These are phyloP conservation scores for Novumbra hubbsi DNA, from an alignment of 2,797 vertebrate species.

Conservation along the genomic window DNA sequence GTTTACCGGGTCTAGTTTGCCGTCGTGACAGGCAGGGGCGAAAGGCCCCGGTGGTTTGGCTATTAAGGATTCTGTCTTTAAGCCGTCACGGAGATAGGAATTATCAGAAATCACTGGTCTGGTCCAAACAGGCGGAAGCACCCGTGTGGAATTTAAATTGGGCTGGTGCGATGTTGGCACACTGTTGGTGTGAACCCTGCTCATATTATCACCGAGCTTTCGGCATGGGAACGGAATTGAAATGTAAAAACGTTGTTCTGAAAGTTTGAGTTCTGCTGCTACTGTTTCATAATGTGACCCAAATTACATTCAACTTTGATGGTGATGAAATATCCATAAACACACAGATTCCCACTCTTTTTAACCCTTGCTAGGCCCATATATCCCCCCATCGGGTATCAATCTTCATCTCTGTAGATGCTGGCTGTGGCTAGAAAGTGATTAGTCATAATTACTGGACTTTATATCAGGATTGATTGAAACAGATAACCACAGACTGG, in stretches of 20 bases:
- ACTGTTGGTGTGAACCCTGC: not conserved
- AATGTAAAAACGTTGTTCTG: slow-evolving; percentile 24
- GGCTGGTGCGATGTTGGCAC: not conserved
- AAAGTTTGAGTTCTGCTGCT: not conserved
- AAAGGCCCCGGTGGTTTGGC: too few species aligned
- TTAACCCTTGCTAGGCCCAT: slow-evolving; percentile 45
- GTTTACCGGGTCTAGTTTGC: too few species aligned
- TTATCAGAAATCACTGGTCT: not conserved
- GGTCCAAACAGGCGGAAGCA: not conserved
- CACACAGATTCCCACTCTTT: slow-evolving; percentile 49
- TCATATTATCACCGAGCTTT: not conserved
- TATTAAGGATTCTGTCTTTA: too few species aligned
- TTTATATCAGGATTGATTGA: slow-evolving; percentile 58
- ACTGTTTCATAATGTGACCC: not conserved
- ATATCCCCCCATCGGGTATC: slow-evolving; percentile 52
- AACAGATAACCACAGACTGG: slow-evolving; percentile 23
- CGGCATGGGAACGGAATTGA: slow-evolving; percentile 38
- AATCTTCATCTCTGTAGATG: slow-evolving; percentile 53
- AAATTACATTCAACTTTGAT: slow-evolving; percentile 40
- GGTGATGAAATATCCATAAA: slow-evolving; percentile 62
- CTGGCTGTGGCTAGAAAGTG: slow-evolving; percentile 50
- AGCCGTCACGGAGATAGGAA: not conserved
- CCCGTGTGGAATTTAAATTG: not conserved
- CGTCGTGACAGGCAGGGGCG: too few species aligned
- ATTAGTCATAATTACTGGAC: slow-evolving; percentile 65